Evolutionary conservation across 92 coral and sea anemone species (phyloP), one percentile per base, ranked within the genome.

Genomic region (Desmophyllum pertusum): DNA sequence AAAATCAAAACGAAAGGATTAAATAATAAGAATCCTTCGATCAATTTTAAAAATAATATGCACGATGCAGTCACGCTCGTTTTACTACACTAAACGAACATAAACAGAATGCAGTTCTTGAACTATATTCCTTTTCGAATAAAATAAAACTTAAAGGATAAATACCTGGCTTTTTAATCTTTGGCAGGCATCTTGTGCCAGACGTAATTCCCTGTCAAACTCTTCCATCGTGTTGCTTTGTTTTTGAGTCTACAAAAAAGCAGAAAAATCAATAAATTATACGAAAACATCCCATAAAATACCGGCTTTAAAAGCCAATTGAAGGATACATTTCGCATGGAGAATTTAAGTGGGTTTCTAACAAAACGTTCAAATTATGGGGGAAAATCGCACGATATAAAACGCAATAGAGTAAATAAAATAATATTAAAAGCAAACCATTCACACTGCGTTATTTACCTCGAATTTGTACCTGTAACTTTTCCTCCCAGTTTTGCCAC

Each of bases 221-320:
- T 94, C 95, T 36, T 96, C 98, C 92, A 94, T 90, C 23, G 99
- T 95, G 46, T 89, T 94, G 62, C 91, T 85, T 88, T 96, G 99
- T 71, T 92, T 89, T 46, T 95, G 95, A 81, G 40, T 81, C 98
- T 95, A 81, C 25, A 67, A 52, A 71, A 50, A 83, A 68, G 71
- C 19, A 59, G 10, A 5, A 36, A 9, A 41, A 5, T n/a, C n/a
- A 4, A 33, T 1, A n/a, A 17, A 38, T 19, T 35, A 2, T 40
- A 9, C 70, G 21, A 37, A 43, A 39, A 30, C 18, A 29, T 57
- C 27, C 29, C 30, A 57, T 23, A 10, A 15, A 13, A 40, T 15
- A 1, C 1, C 14, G 11, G 11, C 51, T 15, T 45, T 15, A 15
- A 15, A n/a, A 6, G 13, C 17, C 35, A 11, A 11, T 9, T 4